Evolutionary conservation across 2,888 invertebrate species (phyloP), one percentile per base, ranked within the genome.

Genomic region (Dicyrtomina minuta): DNA sequence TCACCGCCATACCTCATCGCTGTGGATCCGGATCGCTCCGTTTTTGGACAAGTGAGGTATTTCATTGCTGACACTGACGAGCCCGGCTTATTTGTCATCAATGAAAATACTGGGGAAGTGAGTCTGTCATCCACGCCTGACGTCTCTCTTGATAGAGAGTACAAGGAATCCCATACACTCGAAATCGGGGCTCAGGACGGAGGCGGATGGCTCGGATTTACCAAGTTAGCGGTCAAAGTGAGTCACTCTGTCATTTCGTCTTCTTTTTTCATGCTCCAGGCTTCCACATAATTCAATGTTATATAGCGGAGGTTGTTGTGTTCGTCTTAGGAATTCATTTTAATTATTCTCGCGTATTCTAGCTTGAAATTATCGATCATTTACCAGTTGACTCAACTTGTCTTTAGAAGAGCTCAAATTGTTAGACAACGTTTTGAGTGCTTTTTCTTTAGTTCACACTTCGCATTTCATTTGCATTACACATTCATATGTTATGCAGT

Each of bases 21-120:
- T 15, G 85, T 84, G 60, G 96, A 96, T 81, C 85, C 87, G 46
- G 93, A 96, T 83, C 87, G 89, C 74, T 93, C 92, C 6, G 88
- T 89, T 70, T 85, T 83, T 79, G 86, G 85, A 5, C 81, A 82
- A 46, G 82, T 96, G 17, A 86, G 87, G 0, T 97, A 93, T 81
- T 88, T 89, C 44, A 91, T 93, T 74, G 88, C 77, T 26, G 77
- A 78, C 49, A 74, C 73, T 15, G 79, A 80, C 61, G 80, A 81
- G 75, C 79, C 79, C 27, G 80, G 82, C 64, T 75, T 80, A 68
- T 84, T 84, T 77, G 75, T 77, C 58, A 81, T 84, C 43, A 81
- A 83, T 78, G 80, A 82, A 55, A 80, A 81, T 60, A 81, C 82
- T 62, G 84, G 84, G 80, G 71, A 77, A 75, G 78, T 78, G 20